Evolutionary conservation across 2,888 invertebrate species (phyloP).

Genomic region (Coenonympha glycerion): DNA sequence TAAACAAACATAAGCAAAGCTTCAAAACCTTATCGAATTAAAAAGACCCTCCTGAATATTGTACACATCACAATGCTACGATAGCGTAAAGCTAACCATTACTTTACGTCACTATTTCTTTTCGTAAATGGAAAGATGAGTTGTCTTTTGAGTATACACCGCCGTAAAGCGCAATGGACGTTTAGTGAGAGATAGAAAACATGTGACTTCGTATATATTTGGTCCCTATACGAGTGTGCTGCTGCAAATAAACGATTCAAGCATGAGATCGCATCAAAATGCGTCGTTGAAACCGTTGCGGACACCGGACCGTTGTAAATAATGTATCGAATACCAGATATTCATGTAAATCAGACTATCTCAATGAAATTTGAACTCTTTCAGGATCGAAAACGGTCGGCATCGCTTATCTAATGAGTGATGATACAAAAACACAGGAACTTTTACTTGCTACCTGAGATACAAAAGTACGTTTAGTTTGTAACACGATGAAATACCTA

Average conservation of each 20-base stretch:
- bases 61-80: conserved; percentile 52
- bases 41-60: conserved; percentile 65
- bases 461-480: conserved; percentile 17
- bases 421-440: conserved; percentile 6
- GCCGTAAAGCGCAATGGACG: conserved; percentile 33
- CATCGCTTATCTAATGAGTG: neutral
- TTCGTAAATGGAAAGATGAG: conserved; percentile 45
- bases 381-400: conserved; percentile 16
- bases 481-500: conserved; percentile 42
- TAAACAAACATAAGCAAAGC: conserved; percentile 69
- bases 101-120: conserved; percentile 37
- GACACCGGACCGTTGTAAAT: conserved; percentile 15
- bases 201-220: conserved; percentile 34
- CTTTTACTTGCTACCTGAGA: conserved; percentile 17
- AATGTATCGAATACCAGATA: conserved; percentile 17
- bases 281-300: conserved; percentile 21
- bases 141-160: conserved; percentile 62
- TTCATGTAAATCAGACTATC: conserved; percentile 22
- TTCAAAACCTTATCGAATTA: conserved; percentile 64
- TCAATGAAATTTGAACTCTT: conserved; percentile 15
- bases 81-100: conserved; percentile 42
- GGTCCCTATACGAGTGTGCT: conserved; percentile 39
- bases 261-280: conserved; percentile 27
- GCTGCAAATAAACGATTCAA: conserved; percentile 26
- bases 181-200: conserved; percentile 23